These are phyloP conservation scores for Hirundichthys speculiger DNA, from an alignment of 2,113 vertebrate genomes.

Conservation along the genomic window DNA sequence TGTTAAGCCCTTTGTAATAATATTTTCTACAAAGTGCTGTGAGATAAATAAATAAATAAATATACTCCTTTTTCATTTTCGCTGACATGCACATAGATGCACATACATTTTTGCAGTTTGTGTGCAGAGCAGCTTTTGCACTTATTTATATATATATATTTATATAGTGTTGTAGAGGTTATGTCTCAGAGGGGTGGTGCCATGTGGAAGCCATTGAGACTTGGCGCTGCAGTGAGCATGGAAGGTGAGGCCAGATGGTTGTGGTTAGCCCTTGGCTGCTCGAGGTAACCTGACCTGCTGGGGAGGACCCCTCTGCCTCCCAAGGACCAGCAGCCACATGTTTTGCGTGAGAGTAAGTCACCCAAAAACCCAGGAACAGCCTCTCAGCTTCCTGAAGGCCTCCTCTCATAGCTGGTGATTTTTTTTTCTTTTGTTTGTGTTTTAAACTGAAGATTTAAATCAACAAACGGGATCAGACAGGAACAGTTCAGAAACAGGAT, in stretches of 20 bases:
- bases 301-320: slow-evolving; percentile 70
- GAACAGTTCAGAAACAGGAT: slow-evolving; percentile 57
- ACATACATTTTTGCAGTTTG: background rate
- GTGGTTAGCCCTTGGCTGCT: slow-evolving; percentile 75
- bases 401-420: slow-evolving; percentile 46
- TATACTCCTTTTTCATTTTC: too few relatives aligned
- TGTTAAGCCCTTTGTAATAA: too few relatives aligned
- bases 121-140: slow-evolving; percentile 16
- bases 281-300: slow-evolving; percentile 72
- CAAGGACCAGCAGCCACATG: slow-evolving; percentile 71
- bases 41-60: too few relatives aligned
- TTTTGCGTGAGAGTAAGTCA: slow-evolving; percentile 77
- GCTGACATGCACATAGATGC: background rate
- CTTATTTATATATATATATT: slow-evolving; percentile 27
- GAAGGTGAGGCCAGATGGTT: slow-evolving; percentile 76
- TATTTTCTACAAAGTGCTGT: too few relatives aligned
- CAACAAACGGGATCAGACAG: slow-evolving; percentile 66
- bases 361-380: slow-evolving; percentile 67
- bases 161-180: slow-evolving; percentile 47
- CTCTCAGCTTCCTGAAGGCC: slow-evolving; percentile 61
- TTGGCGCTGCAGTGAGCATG: slow-evolving; percentile 47
- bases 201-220: slow-evolving; percentile 80
- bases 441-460: slow-evolving; percentile 59
- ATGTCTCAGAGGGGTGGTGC: slow-evolving; percentile 53
- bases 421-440: slow-evolving; percentile 61